A percentile compares a stretch with the other conserved stretches of the same genome.
These are phyloP conservation scores for Bufotes viridis DNA, from an alignment of 2,797 vertebrate species.

Conservation along the genomic window DNA sequence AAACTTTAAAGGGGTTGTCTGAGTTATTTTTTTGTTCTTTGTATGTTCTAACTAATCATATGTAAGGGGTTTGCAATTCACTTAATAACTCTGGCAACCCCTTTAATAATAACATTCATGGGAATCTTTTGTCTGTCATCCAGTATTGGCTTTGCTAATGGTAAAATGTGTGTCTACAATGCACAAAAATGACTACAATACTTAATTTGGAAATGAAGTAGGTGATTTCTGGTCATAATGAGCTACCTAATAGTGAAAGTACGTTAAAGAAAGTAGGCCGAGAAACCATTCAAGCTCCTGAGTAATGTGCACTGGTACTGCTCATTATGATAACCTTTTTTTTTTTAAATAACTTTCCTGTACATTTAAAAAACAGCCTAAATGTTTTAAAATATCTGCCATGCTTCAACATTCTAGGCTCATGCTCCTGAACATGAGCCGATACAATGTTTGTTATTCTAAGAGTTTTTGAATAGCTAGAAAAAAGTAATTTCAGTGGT, in stretches of 20 bases:
- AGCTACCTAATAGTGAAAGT: neutral
- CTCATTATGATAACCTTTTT: too few species aligned
- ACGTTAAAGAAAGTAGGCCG: neutral
- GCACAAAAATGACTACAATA: neutral
- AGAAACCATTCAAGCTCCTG: neutral
- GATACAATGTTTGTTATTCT: neutral
- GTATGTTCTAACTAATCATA: too few species aligned
- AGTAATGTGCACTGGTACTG: neutral
- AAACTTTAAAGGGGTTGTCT: too few species aligned
- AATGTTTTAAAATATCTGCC: neutral
- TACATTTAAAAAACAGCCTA: too few species aligned
- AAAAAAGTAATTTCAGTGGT: slow-evolving; percentile 5
- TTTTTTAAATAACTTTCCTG: too few species aligned
- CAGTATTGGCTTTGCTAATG: neutral
- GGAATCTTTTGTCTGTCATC: too few species aligned
- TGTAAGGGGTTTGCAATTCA: too few species aligned
- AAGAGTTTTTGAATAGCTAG: neutral
- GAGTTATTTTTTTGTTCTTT: too few species aligned
- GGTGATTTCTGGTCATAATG: too few species aligned
- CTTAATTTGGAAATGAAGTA: too few species aligned
- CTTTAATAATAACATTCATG: too few species aligned
- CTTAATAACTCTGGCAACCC: too few species aligned
- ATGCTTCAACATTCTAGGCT: neutral
- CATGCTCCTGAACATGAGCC: neutral
- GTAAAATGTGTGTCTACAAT: neutral